Evolutionary conservation across 2,888 invertebrate genomes (phyloP).

Genomic region (Caenorhabditis afra): DNA sequence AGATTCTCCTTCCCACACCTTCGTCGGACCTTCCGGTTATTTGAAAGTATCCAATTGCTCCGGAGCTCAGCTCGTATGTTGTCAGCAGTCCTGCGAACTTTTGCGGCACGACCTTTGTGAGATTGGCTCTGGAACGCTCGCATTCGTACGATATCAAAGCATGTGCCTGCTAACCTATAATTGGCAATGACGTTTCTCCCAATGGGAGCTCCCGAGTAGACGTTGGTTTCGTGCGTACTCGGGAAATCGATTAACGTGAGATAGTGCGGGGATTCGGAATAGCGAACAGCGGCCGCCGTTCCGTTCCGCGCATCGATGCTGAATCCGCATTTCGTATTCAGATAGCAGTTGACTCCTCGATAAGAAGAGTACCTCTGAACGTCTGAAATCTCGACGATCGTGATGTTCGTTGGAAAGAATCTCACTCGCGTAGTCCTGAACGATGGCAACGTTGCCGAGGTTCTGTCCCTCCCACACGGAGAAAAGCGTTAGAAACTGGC

Average conservation of each 20-base stretch:
- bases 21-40: not conserved
- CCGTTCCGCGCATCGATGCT: not conserved
- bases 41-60: not conserved
- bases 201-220: not conserved
- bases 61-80: not conserved
- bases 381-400: not conserved
- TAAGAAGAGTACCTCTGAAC: not conserved
- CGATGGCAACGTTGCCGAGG: conserved; percentile 1
- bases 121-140: not conserved
- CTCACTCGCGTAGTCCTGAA: conserved; percentile 10
- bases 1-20: not conserved
- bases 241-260: not conserved
- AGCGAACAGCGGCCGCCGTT: not conserved
- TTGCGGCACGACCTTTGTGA: not conserved
- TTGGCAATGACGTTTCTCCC: no score
- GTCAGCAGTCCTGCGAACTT: not conserved
- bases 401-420: not conserved
- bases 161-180: not conserved
- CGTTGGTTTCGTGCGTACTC: not conserved
- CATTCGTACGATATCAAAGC: no score
- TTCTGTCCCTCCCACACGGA: not conserved
- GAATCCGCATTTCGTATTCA: conserved; percentile 3
- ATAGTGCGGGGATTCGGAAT: not conserved
- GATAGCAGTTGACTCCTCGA: conserved; percentile 3
- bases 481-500: not conserved